Conservation (phyloP, 37 sponge, comb jelly and placozoan species). For the Oopsacas minuta region DNA sequence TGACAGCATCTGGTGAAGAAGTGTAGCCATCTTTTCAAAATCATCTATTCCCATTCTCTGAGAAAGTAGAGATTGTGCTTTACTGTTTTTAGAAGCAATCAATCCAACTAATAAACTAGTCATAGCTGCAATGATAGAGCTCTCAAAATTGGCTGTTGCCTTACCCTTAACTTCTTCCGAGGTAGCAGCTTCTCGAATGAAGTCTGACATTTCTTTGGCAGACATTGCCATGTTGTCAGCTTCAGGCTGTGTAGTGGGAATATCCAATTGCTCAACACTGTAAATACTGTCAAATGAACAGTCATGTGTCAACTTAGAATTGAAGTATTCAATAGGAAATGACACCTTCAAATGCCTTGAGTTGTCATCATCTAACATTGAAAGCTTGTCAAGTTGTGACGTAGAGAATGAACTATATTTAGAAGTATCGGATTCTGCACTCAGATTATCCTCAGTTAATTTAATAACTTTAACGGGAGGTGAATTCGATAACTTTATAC, state of each 20-base stretch:
- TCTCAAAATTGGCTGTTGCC: background rate
- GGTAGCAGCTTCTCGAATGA: background rate
- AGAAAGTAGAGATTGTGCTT: background rate
- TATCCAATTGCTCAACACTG: background rate
- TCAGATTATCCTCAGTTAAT: background rate
- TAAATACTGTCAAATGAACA: background rate
- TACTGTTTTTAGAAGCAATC: background rate
- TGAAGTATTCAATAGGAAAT: background rate
- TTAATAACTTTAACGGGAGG: background rate
- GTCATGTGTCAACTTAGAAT: background rate
- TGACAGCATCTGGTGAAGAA: constrained; percentile 1
- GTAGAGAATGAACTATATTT: background rate
- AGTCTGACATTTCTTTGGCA: background rate
- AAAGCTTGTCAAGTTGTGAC: background rate
- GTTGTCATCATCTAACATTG: background rate
- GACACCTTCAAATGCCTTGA: background rate
- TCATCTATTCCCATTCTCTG: background rate
- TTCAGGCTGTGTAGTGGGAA: background rate
- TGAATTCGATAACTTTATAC: background rate
- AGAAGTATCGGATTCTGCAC: background rate
- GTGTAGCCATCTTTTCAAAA: constrained; percentile 5
- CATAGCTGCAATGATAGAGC: constrained; percentile 5
- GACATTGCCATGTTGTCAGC: background rate
- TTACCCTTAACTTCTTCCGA: constrained; percentile 7
- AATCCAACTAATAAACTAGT: background rate